These are phyloP conservation scores for Epistrophe grossulariae DNA, from an alignment of 2,888 invertebrate species.

Conservation along the genomic window DNA sequence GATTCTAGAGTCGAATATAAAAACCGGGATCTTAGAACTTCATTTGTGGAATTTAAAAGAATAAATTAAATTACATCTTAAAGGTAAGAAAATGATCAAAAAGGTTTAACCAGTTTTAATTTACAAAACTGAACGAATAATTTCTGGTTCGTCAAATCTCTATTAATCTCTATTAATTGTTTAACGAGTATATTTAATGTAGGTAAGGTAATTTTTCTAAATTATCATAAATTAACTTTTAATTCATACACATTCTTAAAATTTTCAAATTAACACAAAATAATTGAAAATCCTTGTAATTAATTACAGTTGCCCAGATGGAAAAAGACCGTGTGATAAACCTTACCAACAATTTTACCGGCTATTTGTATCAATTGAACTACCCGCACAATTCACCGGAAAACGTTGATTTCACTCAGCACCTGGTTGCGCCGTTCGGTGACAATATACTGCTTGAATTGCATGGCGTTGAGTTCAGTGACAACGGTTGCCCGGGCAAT, in stretches of 20 bases:
- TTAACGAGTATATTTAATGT: too few relatives aligned
- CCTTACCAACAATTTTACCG: slow-evolving; percentile 84
- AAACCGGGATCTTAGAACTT: too few relatives aligned
- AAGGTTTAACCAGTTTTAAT: too few relatives aligned
- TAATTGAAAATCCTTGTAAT: not conserved
- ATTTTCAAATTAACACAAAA: not conserved
- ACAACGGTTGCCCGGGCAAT: slow-evolving; percentile 84
- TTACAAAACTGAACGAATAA: too few relatives aligned
- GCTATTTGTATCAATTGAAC: slow-evolving; percentile 86
- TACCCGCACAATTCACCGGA: slow-evolving; percentile 85
- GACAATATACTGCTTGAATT: slow-evolving; percentile 85
- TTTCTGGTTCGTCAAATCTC: too few relatives aligned
- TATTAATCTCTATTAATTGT: too few relatives aligned
- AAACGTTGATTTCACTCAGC: slow-evolving; percentile 85
- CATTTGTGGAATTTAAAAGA: too few relatives aligned
- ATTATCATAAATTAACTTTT: too few relatives aligned
- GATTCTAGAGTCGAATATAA: too few relatives aligned
- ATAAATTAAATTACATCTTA: too few relatives aligned
- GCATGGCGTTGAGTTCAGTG: slow-evolving; percentile 84
- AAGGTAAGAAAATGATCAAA: too few relatives aligned
- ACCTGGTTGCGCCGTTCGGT: slow-evolving; percentile 86
- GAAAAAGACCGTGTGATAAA: slow-evolving; percentile 84
- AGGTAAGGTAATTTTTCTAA: too few relatives aligned
- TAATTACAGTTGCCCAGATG: slow-evolving; percentile 80
- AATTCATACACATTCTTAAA: not conserved